A percentile compares a stretch with the other conserved stretches of the same genome.
Conservation (phyloP, 2,888 invertebrate genomes). For the Lithophane leautieri region DNA sequence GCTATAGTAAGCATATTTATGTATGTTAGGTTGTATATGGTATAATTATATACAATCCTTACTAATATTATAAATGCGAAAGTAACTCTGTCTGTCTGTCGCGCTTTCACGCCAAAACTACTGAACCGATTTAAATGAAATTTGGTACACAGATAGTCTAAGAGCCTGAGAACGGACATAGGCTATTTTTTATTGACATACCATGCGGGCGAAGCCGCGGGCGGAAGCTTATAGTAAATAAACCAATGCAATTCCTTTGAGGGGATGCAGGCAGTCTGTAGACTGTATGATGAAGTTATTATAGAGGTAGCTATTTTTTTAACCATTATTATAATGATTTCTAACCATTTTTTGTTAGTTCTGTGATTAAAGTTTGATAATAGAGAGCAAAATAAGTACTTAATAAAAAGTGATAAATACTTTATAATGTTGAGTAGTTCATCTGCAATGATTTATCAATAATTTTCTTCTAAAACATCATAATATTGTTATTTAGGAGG, state of each 20-base stretch:
- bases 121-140: too few species aligned
- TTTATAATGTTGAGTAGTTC: not conserved
- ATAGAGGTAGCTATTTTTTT: too few species aligned
- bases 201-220: too few species aligned
- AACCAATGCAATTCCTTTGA: not conserved
- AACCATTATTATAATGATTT: too few species aligned
- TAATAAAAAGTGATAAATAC: not conserved
- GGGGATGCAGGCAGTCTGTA: not conserved
- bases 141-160: too few species aligned
- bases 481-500: not conserved
- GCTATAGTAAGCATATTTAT: not conserved
- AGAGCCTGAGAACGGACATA: too few species aligned
- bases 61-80: too few species aligned
- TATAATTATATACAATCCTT: not conserved
- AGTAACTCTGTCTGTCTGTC: too few species aligned
- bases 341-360: not conserved
- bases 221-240: not conserved
- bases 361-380: not conserved
- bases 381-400: not conserved
- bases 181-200: too few species aligned
- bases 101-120: too few species aligned
- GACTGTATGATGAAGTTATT: not conserved
- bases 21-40: not conserved
- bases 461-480: not conserved
- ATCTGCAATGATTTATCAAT: not conserved